Evolutionary conservation across 64 coral and sea anemone species (phyloP).

Genomic region (Montipora sp.): DNA sequence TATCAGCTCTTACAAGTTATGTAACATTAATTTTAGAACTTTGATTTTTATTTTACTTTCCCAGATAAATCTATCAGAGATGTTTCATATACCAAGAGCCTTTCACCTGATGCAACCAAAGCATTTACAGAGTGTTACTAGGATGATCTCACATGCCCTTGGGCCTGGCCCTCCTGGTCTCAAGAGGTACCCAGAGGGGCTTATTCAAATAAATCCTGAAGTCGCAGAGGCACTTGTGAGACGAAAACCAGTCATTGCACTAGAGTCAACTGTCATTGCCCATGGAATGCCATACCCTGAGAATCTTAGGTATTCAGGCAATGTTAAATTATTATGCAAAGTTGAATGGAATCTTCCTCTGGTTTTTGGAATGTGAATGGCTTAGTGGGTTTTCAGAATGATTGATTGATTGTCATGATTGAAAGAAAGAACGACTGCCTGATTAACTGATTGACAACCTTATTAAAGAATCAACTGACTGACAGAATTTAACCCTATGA

Average conservation of each 20-base stretch:
- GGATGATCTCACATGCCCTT: conserved; percentile 55
- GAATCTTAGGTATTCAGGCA: conserved; percentile 70
- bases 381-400: too few species aligned
- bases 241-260: conserved; percentile 87
- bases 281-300: conserved; percentile 98
- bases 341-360: too few species aligned
- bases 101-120: conserved; percentile 52
- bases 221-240: conserved; percentile 80
- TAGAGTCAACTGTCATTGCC: conserved; percentile 94
- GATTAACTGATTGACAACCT: too few species aligned
- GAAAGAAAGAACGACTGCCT: too few species aligned
- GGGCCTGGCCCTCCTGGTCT: conserved; percentile 58
- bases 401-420: too few species aligned
- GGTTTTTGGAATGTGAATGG: too few species aligned
- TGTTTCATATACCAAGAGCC: conserved; percentile 36
- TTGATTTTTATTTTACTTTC: not conserved
- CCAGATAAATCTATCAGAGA: not conserved
- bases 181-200: conserved; percentile 25
- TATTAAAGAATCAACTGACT: too few species aligned
- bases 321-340: too few species aligned
- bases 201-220: conserved; percentile 81
- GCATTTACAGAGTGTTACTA: conserved; percentile 28
- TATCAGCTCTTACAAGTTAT: too few species aligned
- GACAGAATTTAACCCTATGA: too few species aligned
- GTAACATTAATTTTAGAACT: too few species aligned